These are phyloP conservation scores for Phaethornis superciliosus DNA, from an alignment of 2,113 vertebrate species.

Conservation along the genomic window DNA sequence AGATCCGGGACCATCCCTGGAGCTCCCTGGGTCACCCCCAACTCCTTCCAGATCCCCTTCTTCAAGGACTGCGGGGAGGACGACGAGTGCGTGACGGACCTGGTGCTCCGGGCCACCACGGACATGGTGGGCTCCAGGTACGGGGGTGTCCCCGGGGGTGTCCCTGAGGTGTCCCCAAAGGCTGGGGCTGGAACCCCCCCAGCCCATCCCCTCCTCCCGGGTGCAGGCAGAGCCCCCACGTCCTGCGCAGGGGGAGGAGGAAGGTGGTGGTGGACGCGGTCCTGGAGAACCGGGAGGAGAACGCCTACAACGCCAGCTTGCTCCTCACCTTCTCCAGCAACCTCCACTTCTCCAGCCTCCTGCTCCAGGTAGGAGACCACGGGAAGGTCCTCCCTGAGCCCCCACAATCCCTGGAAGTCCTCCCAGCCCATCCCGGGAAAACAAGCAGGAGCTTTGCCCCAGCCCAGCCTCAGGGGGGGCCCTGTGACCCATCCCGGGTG, in stretches of 20 bases:
- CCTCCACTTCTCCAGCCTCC: constrained; percentile 91
- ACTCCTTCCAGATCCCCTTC: constrained; percentile 85
- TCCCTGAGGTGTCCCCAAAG: neutral
- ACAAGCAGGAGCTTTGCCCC: no score
- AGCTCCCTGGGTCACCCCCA: neutral
- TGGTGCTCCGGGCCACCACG: constrained; percentile 84
- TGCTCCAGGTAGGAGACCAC: constrained; percentile 74
- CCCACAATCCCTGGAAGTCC: no score
- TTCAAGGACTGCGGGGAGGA: constrained; percentile 96
- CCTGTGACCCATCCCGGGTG: no score
- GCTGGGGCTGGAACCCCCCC: no score
- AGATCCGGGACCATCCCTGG: no score
- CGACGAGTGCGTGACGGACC: constrained; percentile 86
- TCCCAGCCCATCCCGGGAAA: no score
- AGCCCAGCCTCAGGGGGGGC: no score
- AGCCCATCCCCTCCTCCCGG: accelerated
- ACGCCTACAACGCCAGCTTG: constrained; percentile 92
- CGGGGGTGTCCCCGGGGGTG: accelerated
- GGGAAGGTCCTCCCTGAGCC: accelerated
- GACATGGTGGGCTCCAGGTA: constrained; percentile 89
- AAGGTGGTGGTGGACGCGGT: constrained; percentile 82
- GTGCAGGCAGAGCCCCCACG: constrained; percentile 83
- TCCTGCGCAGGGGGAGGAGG: constrained; percentile 81
- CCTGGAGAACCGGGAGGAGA: constrained; percentile 89
- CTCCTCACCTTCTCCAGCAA: constrained; percentile 86